Percentiles rank a stretch among this genome's conserved stretches.
Evolutionary conservation across 2,113 vertebrate genomes (phyloP).

Genomic region (Onychostruthus taczanowskii): DNA sequence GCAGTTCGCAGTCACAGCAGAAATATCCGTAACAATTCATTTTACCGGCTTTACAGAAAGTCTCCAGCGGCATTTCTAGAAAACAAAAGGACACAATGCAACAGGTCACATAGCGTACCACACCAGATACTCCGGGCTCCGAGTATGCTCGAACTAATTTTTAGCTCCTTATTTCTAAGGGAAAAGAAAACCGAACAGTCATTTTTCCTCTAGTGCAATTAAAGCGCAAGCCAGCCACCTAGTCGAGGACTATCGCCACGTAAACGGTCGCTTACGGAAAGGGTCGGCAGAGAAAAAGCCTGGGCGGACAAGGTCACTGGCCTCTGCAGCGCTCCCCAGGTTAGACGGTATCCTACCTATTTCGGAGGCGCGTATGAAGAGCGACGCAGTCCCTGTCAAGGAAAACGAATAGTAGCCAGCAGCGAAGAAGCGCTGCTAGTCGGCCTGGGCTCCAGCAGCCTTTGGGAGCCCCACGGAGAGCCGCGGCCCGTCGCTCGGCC

Average conservation of each 20-base stretch:
- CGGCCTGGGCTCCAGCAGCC: neutral
- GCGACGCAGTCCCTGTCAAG: neutral
- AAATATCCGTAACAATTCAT: neutral
- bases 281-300: neutral
- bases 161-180: neutral
- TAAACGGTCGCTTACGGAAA: neutral
- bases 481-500: no score
- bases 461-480: neutral
- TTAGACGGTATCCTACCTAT: neutral
- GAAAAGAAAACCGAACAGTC: neutral
- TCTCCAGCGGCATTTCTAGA: neutral
- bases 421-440: neutral
- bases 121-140: neutral
- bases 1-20: neutral
- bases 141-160: neutral
- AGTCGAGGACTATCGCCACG: neutral
- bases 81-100: neutral
- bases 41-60: neutral
- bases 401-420: neutral
- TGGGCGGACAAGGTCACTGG: no score
- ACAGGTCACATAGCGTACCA: fast-evolving
- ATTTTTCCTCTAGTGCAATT: neutral
- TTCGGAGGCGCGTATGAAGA: neutral
- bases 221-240: neutral
- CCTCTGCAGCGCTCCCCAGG: neutral